Evolutionary conservation across 2,797 vertebrate species (phyloP), one percentile per base, ranked within the genome.

Genomic region (Tachyglossus aculeatus): DNA sequence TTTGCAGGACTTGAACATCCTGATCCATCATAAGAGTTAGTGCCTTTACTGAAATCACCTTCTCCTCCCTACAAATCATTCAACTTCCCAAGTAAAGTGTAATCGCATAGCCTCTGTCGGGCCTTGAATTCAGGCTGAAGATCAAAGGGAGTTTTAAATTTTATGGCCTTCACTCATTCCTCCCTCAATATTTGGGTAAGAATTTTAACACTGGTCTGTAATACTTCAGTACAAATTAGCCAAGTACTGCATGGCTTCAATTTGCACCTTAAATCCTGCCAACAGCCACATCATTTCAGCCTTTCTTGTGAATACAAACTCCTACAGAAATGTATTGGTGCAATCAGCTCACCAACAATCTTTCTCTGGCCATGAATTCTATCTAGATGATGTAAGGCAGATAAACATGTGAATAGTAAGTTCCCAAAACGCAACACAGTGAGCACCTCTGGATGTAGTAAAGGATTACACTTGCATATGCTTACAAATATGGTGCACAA

Each of bases 111-210:
- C 70, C 33, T 69, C 44, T 69, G 47, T 74, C 77, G 59, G 41
- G 33, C 80, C 65, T 82, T 61, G 66, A 32, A 5, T 77, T 80
- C 25, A 82, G 77, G 69, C 77, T 71, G 78, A 66, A 69, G 11
- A 84, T 53, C 41, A 85, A 84, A 48, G 36, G n/a, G 61, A 78
- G 57, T 65, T 50, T 86, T 51, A 34, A 83, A 40, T 74, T 82
- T 79, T 75, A 81, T 45, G 68, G 59, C 67, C n/a, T 73, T 80
- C 80, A 77, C 84, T 81, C 81, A 77, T 77, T 79, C 68, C 43
- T 66, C 6, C 31, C 50, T 11, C 29, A 47, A 69, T 32, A 65
- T 69, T 74, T 71, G 71, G 63, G 78, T 37, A 62, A 62, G 29
- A 36, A 5, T 72, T 54, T 83, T 77, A 88, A 71, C 40, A 55